Evolutionary conservation across 1,140 invertebrate species (phyloP), one percentile per base, ranked within the genome.

Genomic region (Aphelenchoides fujianensis): DNA sequence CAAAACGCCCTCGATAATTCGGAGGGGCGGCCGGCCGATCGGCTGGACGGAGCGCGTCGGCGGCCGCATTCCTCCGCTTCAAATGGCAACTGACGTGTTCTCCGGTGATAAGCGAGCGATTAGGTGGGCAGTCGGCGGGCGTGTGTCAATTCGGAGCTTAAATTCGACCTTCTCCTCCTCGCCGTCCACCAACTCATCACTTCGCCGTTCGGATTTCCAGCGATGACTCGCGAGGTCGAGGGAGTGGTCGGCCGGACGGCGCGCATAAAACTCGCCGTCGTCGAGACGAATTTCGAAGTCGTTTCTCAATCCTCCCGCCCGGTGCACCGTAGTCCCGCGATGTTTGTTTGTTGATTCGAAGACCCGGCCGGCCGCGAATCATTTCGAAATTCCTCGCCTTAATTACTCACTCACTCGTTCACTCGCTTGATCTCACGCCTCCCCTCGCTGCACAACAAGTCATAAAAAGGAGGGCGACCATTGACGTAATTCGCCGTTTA

Each of bases 401-500:
- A 48, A 48, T 48, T 23, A 48, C 41, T 23, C 23, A 48, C 12
- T 23, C 41, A 12, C 41, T n/a, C n/a, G n/a, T n/a, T n/a, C n/a
- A n/a, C n/a, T n/a, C n/a, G n/a, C n/a, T n/a, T n/a, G n/a, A n/a
- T n/a, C n/a, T 48, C 12, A 48, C 23, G 41, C 41, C 23, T 48
- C 41, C 12, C 12, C 41, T 48, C n/a, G n/a, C n/a, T n/a, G n/a
- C 12, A 48, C 41, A 48, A 48, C 41, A 48, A 48, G 12, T 48
- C 41, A 48, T 48, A 48, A 48, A 48, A 48, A 48, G 12, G 41
- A n/a, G n/a, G n/a, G n/a, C n/a, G n/a, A n/a, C 41, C 41, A 48
- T 48, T 48, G 41, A 48, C 41, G 41, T 48, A 48, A 48, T 48
- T n/a, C 41, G 23, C 12, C 41, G 12, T 48, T 48, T 16, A 48